A percentile compares a stretch with the other conserved stretches of the same genome.
These are phyloP conservation scores for Chrosomus eos DNA, from an alignment of 2,797 vertebrate species.

Conservation along the genomic window DNA sequence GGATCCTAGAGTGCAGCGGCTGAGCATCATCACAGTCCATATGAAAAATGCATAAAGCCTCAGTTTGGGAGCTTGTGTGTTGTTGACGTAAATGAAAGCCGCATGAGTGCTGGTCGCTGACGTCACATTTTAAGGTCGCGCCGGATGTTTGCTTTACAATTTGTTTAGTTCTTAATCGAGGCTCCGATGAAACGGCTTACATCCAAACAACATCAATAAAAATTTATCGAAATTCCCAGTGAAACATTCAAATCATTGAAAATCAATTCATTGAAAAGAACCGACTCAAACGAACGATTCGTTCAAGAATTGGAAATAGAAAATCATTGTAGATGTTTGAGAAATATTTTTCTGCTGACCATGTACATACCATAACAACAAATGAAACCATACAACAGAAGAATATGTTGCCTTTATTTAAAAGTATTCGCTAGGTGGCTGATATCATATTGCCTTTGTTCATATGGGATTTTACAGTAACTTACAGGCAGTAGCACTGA, in stretches of 20 bases:
- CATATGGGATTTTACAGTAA: not conserved
- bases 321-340: not conserved
- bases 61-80: slow-evolving; percentile 69
- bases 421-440: not conserved
- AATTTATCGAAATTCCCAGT: not conserved
- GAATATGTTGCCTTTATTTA: not conserved
- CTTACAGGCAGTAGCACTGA: not conserved
- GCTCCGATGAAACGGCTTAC: not conserved
- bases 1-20: slow-evolving; percentile 54
- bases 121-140: slow-evolving; percentile 80
- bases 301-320: not conserved
- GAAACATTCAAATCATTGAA: not conserved
- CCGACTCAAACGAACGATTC: slow-evolving; percentile 2
- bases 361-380: not conserved
- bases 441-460: not conserved
- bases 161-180: not conserved
- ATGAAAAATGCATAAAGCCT: slow-evolving; percentile 70
- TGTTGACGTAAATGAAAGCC: slow-evolving; percentile 83
- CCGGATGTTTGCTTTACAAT: not conserved
- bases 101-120: slow-evolving; percentile 72
- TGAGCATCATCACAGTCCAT: slow-evolving; percentile 63
- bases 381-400: not conserved
- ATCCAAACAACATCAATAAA: not conserved
- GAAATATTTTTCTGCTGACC: not conserved
- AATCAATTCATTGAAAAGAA: not conserved